These are phyloP conservation scores for Sialis fuliginosa DNA, from an alignment of 2,888 invertebrate species.

Conservation along the genomic window DNA sequence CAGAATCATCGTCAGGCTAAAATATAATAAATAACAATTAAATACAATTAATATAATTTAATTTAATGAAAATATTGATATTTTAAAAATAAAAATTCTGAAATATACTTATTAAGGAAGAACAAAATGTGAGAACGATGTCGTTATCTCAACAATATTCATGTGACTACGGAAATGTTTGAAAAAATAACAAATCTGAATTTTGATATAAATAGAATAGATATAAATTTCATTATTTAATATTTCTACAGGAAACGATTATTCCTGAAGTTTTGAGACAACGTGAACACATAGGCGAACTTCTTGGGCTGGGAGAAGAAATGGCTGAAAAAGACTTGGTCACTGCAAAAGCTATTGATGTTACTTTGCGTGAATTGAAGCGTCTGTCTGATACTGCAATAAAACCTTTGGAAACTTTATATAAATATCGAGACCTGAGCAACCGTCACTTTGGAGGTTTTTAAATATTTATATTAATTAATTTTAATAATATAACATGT, in stretches of 20 bases:
- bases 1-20: too few relatives aligned
- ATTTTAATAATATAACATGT: neutral
- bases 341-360: conserved; percentile 54
- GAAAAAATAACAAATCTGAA: too few relatives aligned
- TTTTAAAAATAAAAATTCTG: too few relatives aligned
- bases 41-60: too few relatives aligned
- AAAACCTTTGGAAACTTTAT: conserved; percentile 76
- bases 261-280: conserved; percentile 62
- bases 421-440: conserved; percentile 82
- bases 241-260: conserved; percentile 40
- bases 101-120: too few relatives aligned
- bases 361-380: conserved; percentile 69
- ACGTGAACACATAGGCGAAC: conserved; percentile 61
- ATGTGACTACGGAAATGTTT: too few relatives aligned
- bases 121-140: too few relatives aligned
- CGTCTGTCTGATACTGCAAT: conserved; percentile 72
- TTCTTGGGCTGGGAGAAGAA: conserved; percentile 64
- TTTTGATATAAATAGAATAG: too few relatives aligned
- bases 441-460: conserved; percentile 69
- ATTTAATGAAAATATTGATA: too few relatives aligned
- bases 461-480: conserved; percentile 1
- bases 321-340: conserved; percentile 51
- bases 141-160: too few relatives aligned
- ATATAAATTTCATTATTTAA: neutral
- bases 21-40: too few relatives aligned